Evolutionary conservation across 2,797 vertebrate species (phyloP).

Genomic region (Argya squamiceps): DNA sequence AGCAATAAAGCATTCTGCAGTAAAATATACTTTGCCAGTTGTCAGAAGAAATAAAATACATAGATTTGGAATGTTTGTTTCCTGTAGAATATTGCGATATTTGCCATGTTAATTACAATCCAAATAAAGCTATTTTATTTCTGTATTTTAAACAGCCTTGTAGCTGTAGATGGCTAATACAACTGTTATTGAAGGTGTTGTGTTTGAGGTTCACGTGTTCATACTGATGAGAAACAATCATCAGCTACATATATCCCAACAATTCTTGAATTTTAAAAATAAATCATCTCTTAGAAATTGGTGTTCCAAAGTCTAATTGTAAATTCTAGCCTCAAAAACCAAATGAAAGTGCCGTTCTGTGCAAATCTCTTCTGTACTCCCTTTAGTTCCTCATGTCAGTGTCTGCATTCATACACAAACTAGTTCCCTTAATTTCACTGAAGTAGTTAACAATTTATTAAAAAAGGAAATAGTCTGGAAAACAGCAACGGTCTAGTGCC

Average conservation of each 20-base stretch:
- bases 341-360: not conserved
- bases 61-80: conserved; percentile 57
- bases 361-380: not conserved
- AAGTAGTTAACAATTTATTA: not conserved
- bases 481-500: not conserved
- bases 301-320: not conserved
- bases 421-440: not conserved
- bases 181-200: conserved; percentile 34
- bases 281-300: not conserved
- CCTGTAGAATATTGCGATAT: conserved; percentile 55
- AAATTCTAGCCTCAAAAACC: not conserved
- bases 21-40: conserved; percentile 63
- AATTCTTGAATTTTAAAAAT: not conserved
- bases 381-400: not conserved
- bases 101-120: conserved; percentile 74
- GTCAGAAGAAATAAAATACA: conserved; percentile 63
- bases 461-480: not conserved
- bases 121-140: conserved; percentile 66
- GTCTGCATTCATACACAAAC: not conserved
- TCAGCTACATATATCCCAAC: not conserved
- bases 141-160: conserved; percentile 13
- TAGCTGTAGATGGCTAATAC: conserved; percentile 53
- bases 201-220: not conserved
- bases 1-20: conserved; percentile 66
- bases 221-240: not conserved